Evolutionary conservation across 2,113 vertebrate species (phyloP).

Genomic region (Rhabdornis inornatus): DNA sequence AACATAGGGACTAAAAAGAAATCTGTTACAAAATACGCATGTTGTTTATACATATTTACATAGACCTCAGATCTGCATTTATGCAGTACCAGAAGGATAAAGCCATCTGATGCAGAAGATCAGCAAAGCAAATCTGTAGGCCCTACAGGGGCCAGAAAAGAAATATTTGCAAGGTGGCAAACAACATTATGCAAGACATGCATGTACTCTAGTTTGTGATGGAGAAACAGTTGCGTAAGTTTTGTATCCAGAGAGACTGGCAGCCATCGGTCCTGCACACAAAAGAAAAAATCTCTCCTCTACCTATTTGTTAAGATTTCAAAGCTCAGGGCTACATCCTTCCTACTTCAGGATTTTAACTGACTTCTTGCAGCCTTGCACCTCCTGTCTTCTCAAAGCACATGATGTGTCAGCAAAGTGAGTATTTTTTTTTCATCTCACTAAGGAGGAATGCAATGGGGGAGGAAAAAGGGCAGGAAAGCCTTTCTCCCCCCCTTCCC

Average conservation of each 20-base stretch:
- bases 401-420: not conserved
- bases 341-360: not conserved
- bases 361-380: not conserved
- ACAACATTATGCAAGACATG: not conserved
- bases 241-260: not conserved
- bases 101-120: conserved; percentile 44
- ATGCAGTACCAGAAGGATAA: conserved; percentile 45
- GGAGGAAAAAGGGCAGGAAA: not conserved
- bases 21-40: conserved; percentile 27
- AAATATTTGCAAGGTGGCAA: not conserved
- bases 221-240: not conserved
- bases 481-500: not conserved
- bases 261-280: not conserved
- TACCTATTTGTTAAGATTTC: not conserved
- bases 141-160: conserved; percentile 12
- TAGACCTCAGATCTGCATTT: conserved; percentile 13
- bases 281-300: not conserved
- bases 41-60: conserved; percentile 51
- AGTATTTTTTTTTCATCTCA: rapidly evolving
- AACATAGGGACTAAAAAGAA: conserved; percentile 35
- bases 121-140: conserved; percentile 47
- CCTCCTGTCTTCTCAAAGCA: not conserved
- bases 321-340: not conserved
- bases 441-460: not conserved
- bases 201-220: not conserved